Percentiles rank a stretch among this genome's conserved stretches.
Conservation (phyloP, 1,140 invertebrate species). For the Helicoverpa armigera region DNA sequence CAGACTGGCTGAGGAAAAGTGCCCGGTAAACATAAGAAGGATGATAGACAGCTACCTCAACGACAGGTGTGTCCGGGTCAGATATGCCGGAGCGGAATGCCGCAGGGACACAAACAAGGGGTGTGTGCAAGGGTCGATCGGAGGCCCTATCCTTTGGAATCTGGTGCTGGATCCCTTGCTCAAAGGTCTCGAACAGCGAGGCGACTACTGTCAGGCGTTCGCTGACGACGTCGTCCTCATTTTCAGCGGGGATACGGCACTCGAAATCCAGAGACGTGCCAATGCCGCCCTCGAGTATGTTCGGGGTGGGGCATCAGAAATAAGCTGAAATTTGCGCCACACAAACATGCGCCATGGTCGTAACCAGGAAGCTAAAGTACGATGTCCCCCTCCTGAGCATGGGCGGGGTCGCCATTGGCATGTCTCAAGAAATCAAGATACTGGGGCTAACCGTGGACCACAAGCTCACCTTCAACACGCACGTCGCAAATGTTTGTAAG, state of each 20-base stretch:
- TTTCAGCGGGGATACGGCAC: neutral
- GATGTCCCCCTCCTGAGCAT: neutral
- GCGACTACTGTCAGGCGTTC: conserved; percentile 15
- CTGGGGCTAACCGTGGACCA: neutral
- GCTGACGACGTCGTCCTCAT: conserved; percentile 12
- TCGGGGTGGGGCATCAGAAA: conserved; percentile 19
- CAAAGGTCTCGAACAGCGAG: conserved; percentile 1
- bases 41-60: no score
- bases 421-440: conserved; percentile 27
- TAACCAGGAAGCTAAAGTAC: conserved; percentile 23
- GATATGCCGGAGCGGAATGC: no score
- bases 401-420: neutral
- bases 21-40: no score
- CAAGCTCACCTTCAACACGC: conserved; percentile 11
- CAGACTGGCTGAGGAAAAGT: no score
- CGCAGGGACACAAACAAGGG: no score
- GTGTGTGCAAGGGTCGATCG: neutral
- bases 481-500: conserved; percentile 7
- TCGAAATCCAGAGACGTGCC: conserved; percentile 12
- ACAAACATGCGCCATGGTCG: conserved; percentile 5
- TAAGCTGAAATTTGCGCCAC: conserved; percentile 29
- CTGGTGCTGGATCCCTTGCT: conserved; percentile 33
- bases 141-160: conserved; percentile 37
- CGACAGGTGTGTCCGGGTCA: no score
- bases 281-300: conserved; percentile 33